Conservation (phyloP, 2,888 invertebrate species). For the Psococerastis gibbosa region DNA sequence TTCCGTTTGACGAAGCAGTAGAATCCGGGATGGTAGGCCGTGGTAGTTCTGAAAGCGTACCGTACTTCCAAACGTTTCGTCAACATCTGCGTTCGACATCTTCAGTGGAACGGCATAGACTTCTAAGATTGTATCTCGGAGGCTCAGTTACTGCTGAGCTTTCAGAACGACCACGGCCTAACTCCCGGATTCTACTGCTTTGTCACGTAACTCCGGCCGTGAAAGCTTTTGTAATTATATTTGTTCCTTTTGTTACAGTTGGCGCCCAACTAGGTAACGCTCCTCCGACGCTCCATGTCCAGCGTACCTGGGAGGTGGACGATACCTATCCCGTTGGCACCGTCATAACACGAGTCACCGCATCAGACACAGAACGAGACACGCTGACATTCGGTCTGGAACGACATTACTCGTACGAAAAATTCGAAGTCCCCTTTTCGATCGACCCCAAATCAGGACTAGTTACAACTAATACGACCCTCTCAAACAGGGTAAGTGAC, state of each 20-base stretch:
- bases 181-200: too few relatives aligned
- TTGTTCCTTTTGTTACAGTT: background rate
- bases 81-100: too few relatives aligned
- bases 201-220: too few relatives aligned
- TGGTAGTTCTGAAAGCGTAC: too few relatives aligned
- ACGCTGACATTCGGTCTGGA: constrained; percentile 49
- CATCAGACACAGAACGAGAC: constrained; percentile 40
- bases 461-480: constrained; percentile 59
- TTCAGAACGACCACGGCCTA: too few relatives aligned
- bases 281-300: constrained; percentile 19
- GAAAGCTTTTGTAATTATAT: too few relatives aligned
- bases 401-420: constrained; percentile 25
- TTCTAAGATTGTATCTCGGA: too few relatives aligned
- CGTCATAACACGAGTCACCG: constrained; percentile 42
- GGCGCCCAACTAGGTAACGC: constrained; percentile 15
- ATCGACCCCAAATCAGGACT: constrained; percentile 58
- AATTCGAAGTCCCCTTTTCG: constrained; percentile 33
- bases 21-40: too few relatives aligned
- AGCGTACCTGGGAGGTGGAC: constrained; percentile 51
- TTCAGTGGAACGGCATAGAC: too few relatives aligned
- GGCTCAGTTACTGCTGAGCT: too few relatives aligned
- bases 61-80: too few relatives aligned
- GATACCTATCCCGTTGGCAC: constrained; percentile 53
- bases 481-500: constrained; percentile 50
- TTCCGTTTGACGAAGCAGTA: too few relatives aligned